Evolutionary conservation across 2,797 vertebrate genomes (phyloP).

Genomic region (Channa striata): DNA sequence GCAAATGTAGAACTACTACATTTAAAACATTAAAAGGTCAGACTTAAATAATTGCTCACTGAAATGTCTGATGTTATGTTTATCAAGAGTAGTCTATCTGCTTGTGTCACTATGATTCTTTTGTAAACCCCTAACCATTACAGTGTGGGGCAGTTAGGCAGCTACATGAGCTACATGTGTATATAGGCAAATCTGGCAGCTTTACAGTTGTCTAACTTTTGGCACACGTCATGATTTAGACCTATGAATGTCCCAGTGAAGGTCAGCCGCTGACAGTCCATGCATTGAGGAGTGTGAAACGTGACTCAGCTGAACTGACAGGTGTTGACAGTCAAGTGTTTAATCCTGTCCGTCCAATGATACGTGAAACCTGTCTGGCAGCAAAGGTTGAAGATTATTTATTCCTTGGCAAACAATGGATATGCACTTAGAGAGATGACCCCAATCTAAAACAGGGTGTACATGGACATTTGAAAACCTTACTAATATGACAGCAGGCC

Average conservation of each 20-base stretch:
- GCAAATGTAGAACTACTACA: neutral
- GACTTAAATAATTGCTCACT: slow-evolving; percentile 1
- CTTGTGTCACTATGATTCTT: slow-evolving; percentile 7
- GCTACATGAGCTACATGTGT: neutral
- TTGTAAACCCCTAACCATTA: slow-evolving; percentile 5
- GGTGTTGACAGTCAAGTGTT: slow-evolving; percentile 13
- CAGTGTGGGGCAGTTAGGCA: slow-evolving; percentile 31
- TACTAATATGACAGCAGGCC: too few relatives aligned
- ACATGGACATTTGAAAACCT: neutral
- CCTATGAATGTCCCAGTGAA: slow-evolving; percentile 36
- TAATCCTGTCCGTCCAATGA: slow-evolving; percentile 1
- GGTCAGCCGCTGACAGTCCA: slow-evolving; percentile 29
- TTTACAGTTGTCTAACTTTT: slow-evolving; percentile 25
- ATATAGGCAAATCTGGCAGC: slow-evolving; percentile 14
- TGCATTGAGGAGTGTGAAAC: slow-evolving; percentile 1
- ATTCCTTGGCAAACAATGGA: slow-evolving; percentile 14
- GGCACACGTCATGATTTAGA: slow-evolving; percentile 39
- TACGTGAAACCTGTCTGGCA: neutral
- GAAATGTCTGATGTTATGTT: neutral
- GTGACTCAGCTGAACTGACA: slow-evolving; percentile 32
- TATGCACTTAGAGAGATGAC: neutral
- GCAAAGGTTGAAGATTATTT: slow-evolving; percentile 11
- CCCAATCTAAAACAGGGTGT: neutral
- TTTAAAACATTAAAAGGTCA: neutral
- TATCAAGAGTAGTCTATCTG: slow-evolving; percentile 1